phyloP scores from a whole-genome alignment of 2,113 vertebrate species.

The Dromaius novaehollandiae region DNA sequence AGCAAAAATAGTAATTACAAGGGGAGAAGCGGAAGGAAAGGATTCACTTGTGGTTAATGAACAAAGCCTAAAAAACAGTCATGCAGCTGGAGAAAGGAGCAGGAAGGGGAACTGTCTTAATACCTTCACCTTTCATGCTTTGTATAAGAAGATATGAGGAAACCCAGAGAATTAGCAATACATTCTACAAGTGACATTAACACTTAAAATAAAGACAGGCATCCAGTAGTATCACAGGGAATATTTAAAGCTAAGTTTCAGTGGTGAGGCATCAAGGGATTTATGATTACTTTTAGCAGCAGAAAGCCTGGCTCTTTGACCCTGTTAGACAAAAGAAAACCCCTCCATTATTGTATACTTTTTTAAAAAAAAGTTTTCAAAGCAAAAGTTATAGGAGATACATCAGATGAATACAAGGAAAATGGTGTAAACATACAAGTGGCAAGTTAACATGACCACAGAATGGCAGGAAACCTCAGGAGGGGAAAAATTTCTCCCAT shows the following conservation, averaged over 20 bases:
- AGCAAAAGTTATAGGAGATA: not conserved
- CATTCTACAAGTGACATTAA: not conserved
- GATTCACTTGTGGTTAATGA: not conserved
- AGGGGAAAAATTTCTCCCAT: not conserved
- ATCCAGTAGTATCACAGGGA: not conserved
- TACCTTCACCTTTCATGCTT: too few species aligned
- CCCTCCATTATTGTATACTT: not conserved
- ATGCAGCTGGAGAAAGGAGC: not conserved
- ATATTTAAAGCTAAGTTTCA: not conserved
- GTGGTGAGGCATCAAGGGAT: not conserved
- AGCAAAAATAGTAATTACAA: slow-evolving; percentile 29
- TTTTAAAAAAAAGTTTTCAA: not conserved
- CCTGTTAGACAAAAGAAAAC: not conserved
- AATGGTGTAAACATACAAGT: not conserved
- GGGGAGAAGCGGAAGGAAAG: not conserved
- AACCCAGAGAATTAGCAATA: too few species aligned
- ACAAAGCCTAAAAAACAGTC: slow-evolving; percentile 20
- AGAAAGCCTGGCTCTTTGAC: not conserved
- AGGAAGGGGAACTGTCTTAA: not conserved
- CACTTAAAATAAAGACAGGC: not conserved
- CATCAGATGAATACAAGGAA: not conserved
- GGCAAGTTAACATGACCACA: not conserved
- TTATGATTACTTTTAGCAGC: not conserved
- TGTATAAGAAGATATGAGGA: too few species aligned
- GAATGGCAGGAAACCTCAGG: not conserved